phyloP scores from a whole-genome alignment of 2,888 invertebrate genomes.

The Eugnorisma glareosa region DNA sequence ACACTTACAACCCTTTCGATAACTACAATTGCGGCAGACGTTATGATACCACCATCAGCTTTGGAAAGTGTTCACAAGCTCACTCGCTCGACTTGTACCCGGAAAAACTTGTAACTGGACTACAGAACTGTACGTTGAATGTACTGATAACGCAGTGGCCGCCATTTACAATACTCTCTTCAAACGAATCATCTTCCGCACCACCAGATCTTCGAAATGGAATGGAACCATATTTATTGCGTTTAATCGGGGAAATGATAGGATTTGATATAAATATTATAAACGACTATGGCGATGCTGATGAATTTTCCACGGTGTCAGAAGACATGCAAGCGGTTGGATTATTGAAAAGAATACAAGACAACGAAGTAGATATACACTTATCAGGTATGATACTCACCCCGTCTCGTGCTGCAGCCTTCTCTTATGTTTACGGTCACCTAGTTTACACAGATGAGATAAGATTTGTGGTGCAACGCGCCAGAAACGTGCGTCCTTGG shows the following conservation, averaged over 20 bases:
- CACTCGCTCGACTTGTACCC: conserved; percentile 66
- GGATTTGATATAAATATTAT: conserved; percentile 74
- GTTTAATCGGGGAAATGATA: conserved; percentile 72
- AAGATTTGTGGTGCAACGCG: conserved; percentile 50
- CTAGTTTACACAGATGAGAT: conserved; percentile 56
- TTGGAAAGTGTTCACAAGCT: conserved; percentile 73
- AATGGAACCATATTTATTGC: conserved; percentile 71
- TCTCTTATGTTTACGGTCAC: conserved; percentile 49
- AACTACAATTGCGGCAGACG: conserved; percentile 79
- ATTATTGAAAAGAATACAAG: conserved; percentile 54
- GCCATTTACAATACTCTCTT: conserved; percentile 64
- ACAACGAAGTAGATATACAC: conserved; percentile 50
- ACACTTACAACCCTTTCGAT: conserved; percentile 80
- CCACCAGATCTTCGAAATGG: conserved; percentile 56
- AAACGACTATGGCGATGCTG: conserved; percentile 61
- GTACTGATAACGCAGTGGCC: conserved; percentile 75
- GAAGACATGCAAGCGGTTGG: conserved; percentile 71
- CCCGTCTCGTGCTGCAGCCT: conserved; percentile 52
- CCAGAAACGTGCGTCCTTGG: conserved; percentile 51
- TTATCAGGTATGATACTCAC: conserved; percentile 53
- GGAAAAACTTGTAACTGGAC: conserved; percentile 70
- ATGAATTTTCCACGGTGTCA: conserved; percentile 69
- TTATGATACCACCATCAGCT: conserved; percentile 71
- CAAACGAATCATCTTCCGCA: conserved; percentile 19
- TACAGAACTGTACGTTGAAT: conserved; percentile 76